Percentiles rank a stretch among this genome's conserved stretches.
Conservation (phyloP, 2,113 vertebrate species). For the Dolichallabes microphthalmus region DNA sequence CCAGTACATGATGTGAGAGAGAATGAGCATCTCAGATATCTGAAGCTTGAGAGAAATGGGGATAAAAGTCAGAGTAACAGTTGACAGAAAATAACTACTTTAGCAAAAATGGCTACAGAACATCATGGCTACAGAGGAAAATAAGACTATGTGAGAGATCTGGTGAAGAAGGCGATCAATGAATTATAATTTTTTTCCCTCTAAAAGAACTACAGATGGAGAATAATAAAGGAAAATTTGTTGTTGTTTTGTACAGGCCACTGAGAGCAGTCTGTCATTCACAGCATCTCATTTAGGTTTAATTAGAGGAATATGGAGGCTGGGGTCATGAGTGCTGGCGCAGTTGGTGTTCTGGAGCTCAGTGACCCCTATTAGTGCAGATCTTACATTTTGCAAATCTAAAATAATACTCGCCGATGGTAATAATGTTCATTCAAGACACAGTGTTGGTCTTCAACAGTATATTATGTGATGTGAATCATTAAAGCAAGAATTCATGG, state of each 20-base stretch:
- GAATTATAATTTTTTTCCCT: no score
- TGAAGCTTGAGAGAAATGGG: neutral
- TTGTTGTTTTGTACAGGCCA: neutral
- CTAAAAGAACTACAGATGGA: neutral
- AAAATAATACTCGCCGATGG: neutral
- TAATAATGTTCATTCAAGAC: neutral
- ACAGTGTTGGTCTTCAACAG: neutral
- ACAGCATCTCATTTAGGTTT: neutral
- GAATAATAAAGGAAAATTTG: neutral
- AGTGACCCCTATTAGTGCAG: no score
- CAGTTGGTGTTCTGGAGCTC: neutral
- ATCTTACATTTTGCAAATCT: no score
- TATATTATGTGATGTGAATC: neutral
- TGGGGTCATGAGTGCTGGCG: neutral
- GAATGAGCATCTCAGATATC: neutral
- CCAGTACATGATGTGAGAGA: neutral
- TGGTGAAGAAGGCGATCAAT: neutral
- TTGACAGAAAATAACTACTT: neutral
- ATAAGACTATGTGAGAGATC: neutral
- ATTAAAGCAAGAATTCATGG: neutral
- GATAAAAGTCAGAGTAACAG: neutral
- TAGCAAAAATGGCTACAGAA: neutral
- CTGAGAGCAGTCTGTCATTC: neutral
- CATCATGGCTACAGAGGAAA: neutral
- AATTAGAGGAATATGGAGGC: neutral